phyloP scores from a whole-genome alignment of 2,113 vertebrate genomes.

The Hemicordylus capensis region DNA sequence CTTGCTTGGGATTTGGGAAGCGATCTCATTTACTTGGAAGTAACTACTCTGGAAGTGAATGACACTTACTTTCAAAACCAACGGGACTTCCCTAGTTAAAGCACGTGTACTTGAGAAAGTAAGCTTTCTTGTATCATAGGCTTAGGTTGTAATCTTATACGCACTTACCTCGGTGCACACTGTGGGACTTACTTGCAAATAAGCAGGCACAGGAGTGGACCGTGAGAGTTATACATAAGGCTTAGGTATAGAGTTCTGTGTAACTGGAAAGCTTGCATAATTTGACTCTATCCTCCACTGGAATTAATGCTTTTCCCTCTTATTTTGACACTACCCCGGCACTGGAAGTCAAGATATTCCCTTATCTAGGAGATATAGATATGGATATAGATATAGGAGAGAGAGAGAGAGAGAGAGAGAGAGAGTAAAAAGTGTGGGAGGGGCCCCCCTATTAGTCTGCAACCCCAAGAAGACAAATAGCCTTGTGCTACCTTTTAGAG shows the following conservation, averaged over 20 bases:
- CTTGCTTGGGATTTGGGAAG: neutral
- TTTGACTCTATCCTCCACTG: no score
- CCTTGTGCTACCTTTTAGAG: neutral
- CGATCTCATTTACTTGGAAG: neutral
- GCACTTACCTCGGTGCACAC: neutral
- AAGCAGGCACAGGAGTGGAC: neutral
- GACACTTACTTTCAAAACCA: neutral
- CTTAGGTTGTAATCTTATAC: neutral
- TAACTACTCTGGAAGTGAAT: neutral
- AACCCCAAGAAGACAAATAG: neutral
- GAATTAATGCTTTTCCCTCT: no score
- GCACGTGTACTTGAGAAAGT: neutral
- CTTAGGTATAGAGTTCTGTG: neutral
- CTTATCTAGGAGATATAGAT: neutral
- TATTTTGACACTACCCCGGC: no score
- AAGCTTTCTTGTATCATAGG: neutral
- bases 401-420: no score
- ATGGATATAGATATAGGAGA: no score
- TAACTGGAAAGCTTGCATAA: neutral
- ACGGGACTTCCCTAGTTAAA: neutral
- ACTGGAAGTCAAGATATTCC: neutral
- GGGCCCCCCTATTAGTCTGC: neutral
- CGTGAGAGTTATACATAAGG: neutral
- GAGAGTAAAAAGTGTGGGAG: no score
- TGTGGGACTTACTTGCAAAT: neutral